Conservation (phyloP, 2,888 invertebrate genomes). For the Cephus pulcher region DNA sequence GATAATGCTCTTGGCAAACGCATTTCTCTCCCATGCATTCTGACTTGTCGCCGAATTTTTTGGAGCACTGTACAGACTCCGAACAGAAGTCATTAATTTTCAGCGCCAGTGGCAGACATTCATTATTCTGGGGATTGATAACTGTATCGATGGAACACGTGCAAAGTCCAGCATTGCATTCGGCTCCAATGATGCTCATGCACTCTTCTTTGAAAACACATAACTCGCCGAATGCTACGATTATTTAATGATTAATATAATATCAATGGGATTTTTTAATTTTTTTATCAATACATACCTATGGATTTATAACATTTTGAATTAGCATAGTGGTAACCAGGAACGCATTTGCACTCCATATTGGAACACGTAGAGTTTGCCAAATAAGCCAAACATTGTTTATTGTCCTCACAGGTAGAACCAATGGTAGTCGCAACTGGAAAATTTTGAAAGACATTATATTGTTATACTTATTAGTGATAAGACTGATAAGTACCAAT, state of each 20-base stretch:
- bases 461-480: no score
- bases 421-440: slow-evolving; percentile 15
- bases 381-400: slow-evolving; percentile 35
- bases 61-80: slow-evolving; percentile 37
- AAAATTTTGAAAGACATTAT: no score
- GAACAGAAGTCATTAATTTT: slow-evolving; percentile 31
- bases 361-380: slow-evolving; percentile 36
- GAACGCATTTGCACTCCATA: slow-evolving; percentile 43
- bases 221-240: slow-evolving; percentile 29
- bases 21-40: slow-evolving; percentile 37
- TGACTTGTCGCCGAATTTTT: slow-evolving; percentile 24
- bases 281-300: slow-evolving; percentile 28
- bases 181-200: slow-evolving; percentile 26
- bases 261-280: not conserved
- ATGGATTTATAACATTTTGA: slow-evolving; percentile 33
- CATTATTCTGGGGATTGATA: slow-evolving; percentile 19
- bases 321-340: slow-evolving; percentile 34
- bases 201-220: slow-evolving; percentile 41
- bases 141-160: slow-evolving; percentile 29
- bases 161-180: slow-evolving; percentile 36
- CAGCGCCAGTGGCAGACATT: slow-evolving; percentile 33
- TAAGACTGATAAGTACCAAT: slow-evolving; percentile 13
- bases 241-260: not conserved
- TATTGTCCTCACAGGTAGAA: slow-evolving; percentile 34
- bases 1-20: slow-evolving; percentile 31